Evolutionary conservation across 2,888 invertebrate species (phyloP).

Genomic region (Carpatolechia fugitivella): DNA sequence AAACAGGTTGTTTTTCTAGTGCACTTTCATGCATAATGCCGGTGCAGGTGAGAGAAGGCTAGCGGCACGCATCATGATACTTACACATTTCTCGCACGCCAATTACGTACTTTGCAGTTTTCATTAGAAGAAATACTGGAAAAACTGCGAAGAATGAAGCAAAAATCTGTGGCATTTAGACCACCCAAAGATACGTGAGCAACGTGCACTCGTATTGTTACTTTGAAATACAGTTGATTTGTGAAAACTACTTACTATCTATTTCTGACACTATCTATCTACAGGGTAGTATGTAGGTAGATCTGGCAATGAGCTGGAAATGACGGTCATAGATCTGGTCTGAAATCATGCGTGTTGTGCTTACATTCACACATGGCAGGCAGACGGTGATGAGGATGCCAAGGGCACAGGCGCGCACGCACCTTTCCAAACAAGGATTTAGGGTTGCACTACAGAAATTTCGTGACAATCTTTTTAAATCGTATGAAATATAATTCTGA

Average conservation of each 20-base stretch:
- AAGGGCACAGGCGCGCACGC: constrained; percentile 5
- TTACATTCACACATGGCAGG: not conserved
- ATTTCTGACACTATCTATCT: too few relatives aligned
- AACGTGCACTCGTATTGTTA: not conserved
- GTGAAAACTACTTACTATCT: too few relatives aligned
- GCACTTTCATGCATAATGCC: constrained; percentile 35
- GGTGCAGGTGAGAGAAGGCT: constrained; percentile 9
- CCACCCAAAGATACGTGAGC: not conserved
- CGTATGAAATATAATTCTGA: too few relatives aligned
- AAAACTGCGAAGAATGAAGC: not conserved
- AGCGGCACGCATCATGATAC: not conserved
- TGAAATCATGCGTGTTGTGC: not conserved
- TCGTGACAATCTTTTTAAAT: too few relatives aligned
- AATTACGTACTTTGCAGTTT: constrained; percentile 1
- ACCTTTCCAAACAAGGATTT: not conserved
- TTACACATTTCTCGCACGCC: not conserved
- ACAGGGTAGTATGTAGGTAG: too few relatives aligned
- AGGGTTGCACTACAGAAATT: not conserved
- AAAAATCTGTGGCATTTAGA: not conserved
- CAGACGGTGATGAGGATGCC: not conserved
- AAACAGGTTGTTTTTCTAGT: constrained; percentile 41
- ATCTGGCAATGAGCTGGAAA: too few relatives aligned
- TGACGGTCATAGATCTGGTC: too few relatives aligned
- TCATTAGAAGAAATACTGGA: not conserved
- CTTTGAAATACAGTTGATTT: not conserved